A percentile compares a stretch with the other conserved stretches of the same genome.
These are phyloP conservation scores for Paracentrotus lividus DNA, from an alignment of 53 echinoderm and acorn worm species.

Conservation along the genomic window DNA sequence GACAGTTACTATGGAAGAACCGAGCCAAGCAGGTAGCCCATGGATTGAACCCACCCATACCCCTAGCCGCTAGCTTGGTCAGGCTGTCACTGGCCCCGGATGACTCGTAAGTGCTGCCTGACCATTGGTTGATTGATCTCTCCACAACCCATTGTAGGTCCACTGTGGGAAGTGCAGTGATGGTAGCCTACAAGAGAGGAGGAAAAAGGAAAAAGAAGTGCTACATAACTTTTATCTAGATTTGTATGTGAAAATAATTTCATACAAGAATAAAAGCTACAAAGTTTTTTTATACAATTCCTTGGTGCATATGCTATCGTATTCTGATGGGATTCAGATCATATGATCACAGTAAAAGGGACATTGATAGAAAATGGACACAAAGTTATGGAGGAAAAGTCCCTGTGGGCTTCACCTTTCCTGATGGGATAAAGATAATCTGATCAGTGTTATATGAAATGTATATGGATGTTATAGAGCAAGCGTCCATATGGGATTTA, in stretches of 20 bases:
- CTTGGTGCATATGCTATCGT: too few species aligned
- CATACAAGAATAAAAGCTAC: too few species aligned
- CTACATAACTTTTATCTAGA: background rate
- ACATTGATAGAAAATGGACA: too few species aligned
- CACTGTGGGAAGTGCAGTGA: constrained; percentile 87
- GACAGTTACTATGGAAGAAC: constrained; percentile 89
- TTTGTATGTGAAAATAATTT: background rate
- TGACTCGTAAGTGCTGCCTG: constrained; percentile 95
- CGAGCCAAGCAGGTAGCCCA: constrained; percentile 92
- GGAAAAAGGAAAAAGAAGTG: background rate
- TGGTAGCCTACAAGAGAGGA: constrained; percentile 78
- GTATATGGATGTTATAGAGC: too few species aligned
- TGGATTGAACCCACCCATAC: constrained; percentile 96
- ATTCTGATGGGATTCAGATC: too few species aligned
- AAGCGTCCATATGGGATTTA: too few species aligned
- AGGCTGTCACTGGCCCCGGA: constrained; percentile 88
- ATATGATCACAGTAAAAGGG: too few species aligned
- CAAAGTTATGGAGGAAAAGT: too few species aligned
- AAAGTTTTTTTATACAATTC: too few species aligned
- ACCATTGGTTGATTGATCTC: constrained; percentile 98
- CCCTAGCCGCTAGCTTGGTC: constrained; percentile 84
- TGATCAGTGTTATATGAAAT: too few species aligned
- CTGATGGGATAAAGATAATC: too few species aligned
- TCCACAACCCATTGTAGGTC: constrained; percentile 99
- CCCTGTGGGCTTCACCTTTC: too few species aligned